These are phyloP conservation scores for Stenichneumon culpator DNA, from an alignment of 2,888 invertebrate genomes.

Conservation along the genomic window DNA sequence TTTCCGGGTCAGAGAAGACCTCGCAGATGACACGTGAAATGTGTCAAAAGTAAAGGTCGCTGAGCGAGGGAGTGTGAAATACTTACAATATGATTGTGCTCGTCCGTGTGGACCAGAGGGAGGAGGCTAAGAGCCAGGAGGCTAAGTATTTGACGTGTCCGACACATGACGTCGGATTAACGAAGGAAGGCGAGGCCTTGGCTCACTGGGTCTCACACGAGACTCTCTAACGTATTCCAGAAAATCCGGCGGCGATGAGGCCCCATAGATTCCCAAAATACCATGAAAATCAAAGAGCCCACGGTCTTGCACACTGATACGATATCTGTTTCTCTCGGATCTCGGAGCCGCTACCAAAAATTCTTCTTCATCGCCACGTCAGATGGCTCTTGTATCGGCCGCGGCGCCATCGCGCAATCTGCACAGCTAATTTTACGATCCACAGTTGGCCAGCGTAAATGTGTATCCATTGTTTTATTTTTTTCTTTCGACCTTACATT, in stretches of 20 bases:
- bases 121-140: slow-evolving; percentile 79
- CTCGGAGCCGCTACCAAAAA: slow-evolving; percentile 65
- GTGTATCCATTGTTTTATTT: background rate
- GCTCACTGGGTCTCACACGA: slow-evolving; percentile 40
- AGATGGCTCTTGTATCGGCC: slow-evolving; percentile 74
- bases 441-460: background rate
- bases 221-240: slow-evolving; percentile 66
- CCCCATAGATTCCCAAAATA: slow-evolving; percentile 73
- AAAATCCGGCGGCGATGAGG: slow-evolving; percentile 71
- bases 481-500: background rate
- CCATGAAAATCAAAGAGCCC: slow-evolving; percentile 64
- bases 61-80: slow-evolving; percentile 48
- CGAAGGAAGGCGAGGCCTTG: slow-evolving; percentile 13
- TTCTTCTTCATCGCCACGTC: slow-evolving; percentile 70
- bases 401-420: slow-evolving; percentile 15
- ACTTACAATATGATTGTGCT: slow-evolving; percentile 93
- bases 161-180: slow-evolving; percentile 61
- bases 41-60: background rate
- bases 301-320: slow-evolving; percentile 67
- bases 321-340: slow-evolving; percentile 4
- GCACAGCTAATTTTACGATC: background rate
- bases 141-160: slow-evolving; percentile 72
- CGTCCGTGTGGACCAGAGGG: slow-evolving; percentile 86
- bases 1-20: background rate
- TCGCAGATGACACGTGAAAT: background rate